Evolutionary conservation across 2,113 vertebrate species (phyloP).

Genomic region (Cyphomyrus plagiostoma): DNA sequence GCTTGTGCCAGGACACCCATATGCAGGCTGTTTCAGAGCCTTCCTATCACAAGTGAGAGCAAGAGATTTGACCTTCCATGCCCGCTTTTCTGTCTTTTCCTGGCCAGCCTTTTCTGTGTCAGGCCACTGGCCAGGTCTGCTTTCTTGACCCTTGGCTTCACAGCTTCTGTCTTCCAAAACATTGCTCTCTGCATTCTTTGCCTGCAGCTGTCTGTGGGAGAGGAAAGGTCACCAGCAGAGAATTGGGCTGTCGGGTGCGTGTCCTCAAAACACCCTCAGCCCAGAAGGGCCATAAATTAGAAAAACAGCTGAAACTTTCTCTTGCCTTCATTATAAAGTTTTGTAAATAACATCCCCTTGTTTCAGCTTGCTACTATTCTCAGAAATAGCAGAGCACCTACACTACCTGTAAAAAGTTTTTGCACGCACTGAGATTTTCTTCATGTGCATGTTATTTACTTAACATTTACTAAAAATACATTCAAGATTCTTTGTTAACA

Average conservation of each 20-base stretch:
- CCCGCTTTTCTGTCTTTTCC: background rate
- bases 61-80: background rate
- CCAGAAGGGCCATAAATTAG: background rate
- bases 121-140: background rate
- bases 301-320: background rate
- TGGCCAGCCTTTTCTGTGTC: background rate
- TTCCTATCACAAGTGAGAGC: background rate
- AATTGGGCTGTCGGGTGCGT: background rate
- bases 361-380: background rate
- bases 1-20: background rate
- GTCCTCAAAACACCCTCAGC: background rate
- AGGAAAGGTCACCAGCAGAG: background rate
- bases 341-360: background rate
- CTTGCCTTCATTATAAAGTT: background rate
- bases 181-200: background rate
- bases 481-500: background rate
- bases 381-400: constrained; percentile 15
- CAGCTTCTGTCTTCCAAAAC: background rate
- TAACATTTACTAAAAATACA: no score
- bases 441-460: no score
- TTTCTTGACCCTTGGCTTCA: background rate
- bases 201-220: background rate
- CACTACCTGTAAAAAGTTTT: background rate
- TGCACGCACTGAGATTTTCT: no score
- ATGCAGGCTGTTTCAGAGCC: background rate